Percentiles rank a stretch among this genome's conserved stretches.
Evolutionary conservation across 2,888 invertebrate species (phyloP).

Genomic region (Limenitis camilla): DNA sequence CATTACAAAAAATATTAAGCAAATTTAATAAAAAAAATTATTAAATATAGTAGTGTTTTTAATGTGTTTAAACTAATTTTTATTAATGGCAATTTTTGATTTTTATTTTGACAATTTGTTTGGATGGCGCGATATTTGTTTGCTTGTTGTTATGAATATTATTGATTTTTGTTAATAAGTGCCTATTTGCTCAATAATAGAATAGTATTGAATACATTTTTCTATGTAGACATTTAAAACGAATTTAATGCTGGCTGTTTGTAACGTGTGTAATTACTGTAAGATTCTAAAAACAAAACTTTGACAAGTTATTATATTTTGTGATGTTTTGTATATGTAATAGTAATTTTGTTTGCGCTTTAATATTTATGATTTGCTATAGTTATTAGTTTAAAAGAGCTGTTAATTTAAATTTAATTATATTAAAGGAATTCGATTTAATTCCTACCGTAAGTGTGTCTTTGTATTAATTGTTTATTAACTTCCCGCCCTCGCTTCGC

Average conservation of each 20-base stretch:
- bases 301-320: constrained; percentile 31
- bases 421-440: background rate
- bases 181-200: constrained; percentile 7
- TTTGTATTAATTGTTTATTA: background rate
- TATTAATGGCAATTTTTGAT: background rate
- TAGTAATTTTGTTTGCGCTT: constrained; percentile 21
- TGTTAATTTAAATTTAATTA: constrained; percentile 1
- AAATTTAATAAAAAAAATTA: too few relatives aligned
- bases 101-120: background rate
- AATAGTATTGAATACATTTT: background rate
- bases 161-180: constrained; percentile 47
- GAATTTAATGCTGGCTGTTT: constrained; percentile 7
- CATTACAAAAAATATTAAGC: too few relatives aligned
- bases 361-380: constrained; percentile 4
- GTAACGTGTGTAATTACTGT: background rate
- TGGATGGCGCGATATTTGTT: constrained; percentile 55
- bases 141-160: constrained; percentile 45
- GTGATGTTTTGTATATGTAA: constrained; percentile 37
- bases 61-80: too few relatives aligned
- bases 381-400: constrained; percentile 3
- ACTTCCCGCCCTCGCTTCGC: background rate
- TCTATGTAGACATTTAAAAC: background rate
- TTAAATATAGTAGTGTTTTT: background rate
- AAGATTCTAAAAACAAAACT: constrained; percentile 39
- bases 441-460: background rate